Base-by-base conservation (phyloP, 1,140 invertebrate species). In the Elysia chlorotica region DNA sequence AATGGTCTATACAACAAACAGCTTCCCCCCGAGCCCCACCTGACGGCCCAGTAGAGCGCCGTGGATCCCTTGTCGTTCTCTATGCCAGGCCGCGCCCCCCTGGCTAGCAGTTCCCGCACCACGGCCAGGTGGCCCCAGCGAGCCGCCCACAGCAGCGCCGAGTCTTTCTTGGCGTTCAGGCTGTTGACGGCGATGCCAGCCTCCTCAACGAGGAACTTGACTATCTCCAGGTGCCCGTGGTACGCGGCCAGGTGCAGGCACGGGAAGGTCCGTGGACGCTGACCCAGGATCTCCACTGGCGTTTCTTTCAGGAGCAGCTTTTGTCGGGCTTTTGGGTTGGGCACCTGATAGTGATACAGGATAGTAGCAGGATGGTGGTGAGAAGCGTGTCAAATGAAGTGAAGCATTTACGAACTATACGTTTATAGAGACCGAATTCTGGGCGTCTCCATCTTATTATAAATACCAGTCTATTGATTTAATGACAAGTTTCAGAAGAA, bases 51-150 rank as follows among this genome's bases (percentile, higher is more conserved):
- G 65, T 87, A 81, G 2, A 87, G 73, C 19, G 85, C 83, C 19
- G 84, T 85, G 0, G 85, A 85, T n/a, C 31, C 84, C 84, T 86
- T 87, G 73, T 85, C 85, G 71, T 87, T 86, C 59, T 81, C 80
- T 1, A 83, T 62, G 59, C 80, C 78, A 10, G 81, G 68, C 38
- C 79, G 62, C 21, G 83, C 84, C 10, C 73, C 63, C 23, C 71
- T 48, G 23, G 72, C 68, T 38, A 83, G 56, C 10, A 83, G 69
- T 35, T 74, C 61, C 17, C 70, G 62, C 0, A 82, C 79, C 0
- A 74, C 79, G 5, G 77, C 63, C n/a, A 63, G 28, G 53, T 83
- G 81, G 17, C 78, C 79, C 76, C 79, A 84, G 68, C 81, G 73
- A 2, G 83, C 74, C 23, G 85, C 85, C 83, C 83, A 86, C 41